Evolutionary conservation across 2,113 vertebrate genomes (phyloP), one percentile per base, ranked within the genome.

Genomic region (Misgurnus mizolepis): DNA sequence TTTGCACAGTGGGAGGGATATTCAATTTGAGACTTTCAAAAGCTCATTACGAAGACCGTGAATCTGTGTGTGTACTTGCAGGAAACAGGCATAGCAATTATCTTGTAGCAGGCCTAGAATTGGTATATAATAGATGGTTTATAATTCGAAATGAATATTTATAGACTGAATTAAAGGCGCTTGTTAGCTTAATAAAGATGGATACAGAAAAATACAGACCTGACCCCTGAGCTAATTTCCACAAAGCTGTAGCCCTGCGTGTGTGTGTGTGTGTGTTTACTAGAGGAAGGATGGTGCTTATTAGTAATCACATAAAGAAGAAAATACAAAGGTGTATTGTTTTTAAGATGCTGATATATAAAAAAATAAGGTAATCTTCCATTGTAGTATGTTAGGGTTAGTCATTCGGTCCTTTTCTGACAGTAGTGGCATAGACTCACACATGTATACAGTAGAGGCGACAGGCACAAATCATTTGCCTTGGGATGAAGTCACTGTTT

Each of bases 141-240:
- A 27, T 85, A 71, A 88, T 89, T 84, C 80, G 67, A 67, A 80
- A 89, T 90, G 83, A 89, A 91, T 88, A 90, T 91, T 88, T 80
- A 89, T 88, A 80, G 34, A 17, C 49, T 5, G 39, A 14, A 86
- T 65, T 67, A 61, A 69, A 74, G 68, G 81, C 3, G 60, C 49
- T 75, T 60, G 83, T 80, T 72, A 70, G 76, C 53, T 74, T 80
- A 50, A 79, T 83, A 86, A 83, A 82, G 81, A 89, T 79, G 82
- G 78, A 84, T 82, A 67, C 80, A 77, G 83, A 82, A 55, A 61
- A 79, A 83, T 82, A 81, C 79, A 68, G 78, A 85, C 88, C 86
- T 82, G 67, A 85, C 78, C 78, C 84, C 7, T 27, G 73, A 69
- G 41, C 66, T 80, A 2, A 60, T 82, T 78, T 82, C 58, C 60